Evolutionary conservation across 2,888 invertebrate species (phyloP).

Genomic region (Maniola hyperantus): DNA sequence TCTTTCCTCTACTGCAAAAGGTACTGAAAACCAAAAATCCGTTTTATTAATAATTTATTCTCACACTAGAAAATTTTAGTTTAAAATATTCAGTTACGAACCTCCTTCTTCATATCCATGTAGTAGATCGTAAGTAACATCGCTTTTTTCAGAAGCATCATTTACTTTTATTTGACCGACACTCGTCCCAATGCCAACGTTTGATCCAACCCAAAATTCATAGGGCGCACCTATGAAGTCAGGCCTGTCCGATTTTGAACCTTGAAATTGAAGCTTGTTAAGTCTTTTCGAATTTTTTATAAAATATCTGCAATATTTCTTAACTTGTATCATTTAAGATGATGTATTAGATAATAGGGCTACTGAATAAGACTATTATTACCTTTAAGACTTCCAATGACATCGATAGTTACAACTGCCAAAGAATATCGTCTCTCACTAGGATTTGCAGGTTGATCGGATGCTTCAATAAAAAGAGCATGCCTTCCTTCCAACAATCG

Average conservation of each 20-base stretch:
- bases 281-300: not conserved
- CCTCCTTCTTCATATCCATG: slow-evolving; percentile 94
- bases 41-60: not conserved
- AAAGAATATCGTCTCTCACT: slow-evolving; percentile 91
- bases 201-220: slow-evolving; percentile 95
- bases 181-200: slow-evolving; percentile 91
- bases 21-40: slow-evolving; percentile 84
- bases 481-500: slow-evolving; percentile 88
- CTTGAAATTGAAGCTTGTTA: slow-evolving; percentile 52
- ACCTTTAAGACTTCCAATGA: slow-evolving; percentile 82
- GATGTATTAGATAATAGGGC: too few species aligned
- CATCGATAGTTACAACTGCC: slow-evolving; percentile 92
- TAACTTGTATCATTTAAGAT: too few species aligned
- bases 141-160: slow-evolving; percentile 86
- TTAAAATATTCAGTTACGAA: slow-evolving; percentile 47
- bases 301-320: too few species aligned
- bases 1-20: slow-evolving; percentile 94
- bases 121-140: slow-evolving; percentile 89
- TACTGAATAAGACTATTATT: not conserved
- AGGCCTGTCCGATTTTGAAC: slow-evolving; percentile 82
- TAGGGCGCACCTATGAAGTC: slow-evolving; percentile 93
- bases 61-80: not conserved
- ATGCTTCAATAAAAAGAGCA: slow-evolving; percentile 91
- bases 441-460: slow-evolving; percentile 92
- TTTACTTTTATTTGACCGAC: slow-evolving; percentile 92